Conservation (phyloP, 1,140 invertebrate species). For the Scaptomyza graminum region DNA sequence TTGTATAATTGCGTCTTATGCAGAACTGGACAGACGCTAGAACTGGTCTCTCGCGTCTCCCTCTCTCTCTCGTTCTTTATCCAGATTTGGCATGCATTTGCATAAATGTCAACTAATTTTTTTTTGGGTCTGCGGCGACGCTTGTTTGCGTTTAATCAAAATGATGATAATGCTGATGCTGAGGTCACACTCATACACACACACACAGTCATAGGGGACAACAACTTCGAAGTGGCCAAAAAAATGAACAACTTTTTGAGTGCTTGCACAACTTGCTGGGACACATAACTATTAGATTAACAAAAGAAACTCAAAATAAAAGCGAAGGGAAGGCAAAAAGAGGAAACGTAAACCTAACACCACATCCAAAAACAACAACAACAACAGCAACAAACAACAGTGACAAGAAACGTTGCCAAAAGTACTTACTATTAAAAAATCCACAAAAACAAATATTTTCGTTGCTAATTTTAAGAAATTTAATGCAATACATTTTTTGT, state of each 20-base stretch:
- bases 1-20: not conserved
- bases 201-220: not conserved
- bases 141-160: constrained; percentile 80
- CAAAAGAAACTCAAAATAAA: not conserved
- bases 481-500: too few species aligned
- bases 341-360: constrained; percentile 2
- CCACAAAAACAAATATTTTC: too few species aligned
- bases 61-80: too few species aligned
- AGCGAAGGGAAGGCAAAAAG: not conserved
- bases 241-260: not conserved
- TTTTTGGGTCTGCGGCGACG: constrained; percentile 47
- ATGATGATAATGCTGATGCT: constrained; percentile 55
- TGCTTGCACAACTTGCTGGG: not conserved
- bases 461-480: too few species aligned
- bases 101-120: constrained; percentile 81
- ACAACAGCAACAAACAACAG: not conserved
- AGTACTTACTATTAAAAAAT: constrained; percentile 41
- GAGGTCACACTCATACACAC: constrained; percentile 6
- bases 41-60: too few species aligned
- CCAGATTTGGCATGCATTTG: constrained; percentile 63
- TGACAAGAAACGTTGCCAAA: constrained; percentile 12
- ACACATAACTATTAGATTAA: constrained; percentile 17
- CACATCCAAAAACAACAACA: not conserved
- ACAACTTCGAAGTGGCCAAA: not conserved
- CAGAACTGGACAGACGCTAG: constrained; percentile 1